Evolutionary conservation across 2,888 invertebrate genomes (phyloP), one percentile per base, ranked within the genome.

Genomic region (Petrolisthes manimaculis): DNA sequence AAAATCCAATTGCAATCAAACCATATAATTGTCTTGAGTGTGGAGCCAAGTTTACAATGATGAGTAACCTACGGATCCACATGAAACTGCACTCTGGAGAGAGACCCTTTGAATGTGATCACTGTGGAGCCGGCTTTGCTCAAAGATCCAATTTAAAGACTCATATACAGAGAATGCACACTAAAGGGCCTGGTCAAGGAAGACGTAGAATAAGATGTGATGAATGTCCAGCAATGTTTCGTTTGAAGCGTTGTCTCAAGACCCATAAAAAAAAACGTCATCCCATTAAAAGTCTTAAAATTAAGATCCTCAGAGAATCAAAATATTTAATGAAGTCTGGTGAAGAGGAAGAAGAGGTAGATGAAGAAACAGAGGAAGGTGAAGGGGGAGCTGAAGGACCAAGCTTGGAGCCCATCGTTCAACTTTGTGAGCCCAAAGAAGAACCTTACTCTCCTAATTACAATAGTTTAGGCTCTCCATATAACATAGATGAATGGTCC

Each of bases 231-330:
- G 88, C 89, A n/a, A 89, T 84, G 84, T 91, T 91, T 79, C 84
- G 89, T 24, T 86, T 89, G n/a, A 88, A 88, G n/a, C 81, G 90
- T 12, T 90, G 90, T 78, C 86, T 91, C 54, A 91, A 91, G 83
- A 88, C 91, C 21, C 91, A 91, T 84, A 91, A 91, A 85, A 89
- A 88, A 83, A 89, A 89, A 67, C 86, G 91, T n/a, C 91, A 91
- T 77, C 91, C 91, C 9, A 91, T 91, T 61, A 91, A 91, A 71
- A 91, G 91, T 80, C 82, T 91, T 18, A 91, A 91, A 74, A 89
- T 91, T 82, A 91, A 91, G 85, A 90, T 91, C 53, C 75, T 91
- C 81, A 74, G 91, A 69, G 91, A 91, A 84, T 91, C 91, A 53
- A 89, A 89, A 51, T 89, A 90, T 89, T 83, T 84, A 18, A 88